These are phyloP conservation scores for Sphinx pinastri DNA, from an alignment of 2,888 invertebrate species.

Conservation along the genomic window DNA sequence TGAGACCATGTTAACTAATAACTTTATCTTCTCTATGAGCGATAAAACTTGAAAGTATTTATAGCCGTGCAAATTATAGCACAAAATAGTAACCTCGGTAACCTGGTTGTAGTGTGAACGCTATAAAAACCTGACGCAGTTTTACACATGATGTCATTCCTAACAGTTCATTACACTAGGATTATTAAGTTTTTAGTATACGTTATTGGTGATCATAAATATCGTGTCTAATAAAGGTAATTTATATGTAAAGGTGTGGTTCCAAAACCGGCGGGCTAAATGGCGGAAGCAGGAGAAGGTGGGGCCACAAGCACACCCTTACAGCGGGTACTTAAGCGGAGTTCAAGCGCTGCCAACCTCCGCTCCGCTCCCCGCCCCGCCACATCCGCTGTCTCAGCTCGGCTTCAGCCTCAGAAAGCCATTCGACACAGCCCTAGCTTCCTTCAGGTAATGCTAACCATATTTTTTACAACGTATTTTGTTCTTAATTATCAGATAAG, in stretches of 20 bases:
- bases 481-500: neutral
- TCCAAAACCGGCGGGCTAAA: conserved; percentile 96
- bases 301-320: conserved; percentile 95
- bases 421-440: conserved; percentile 87
- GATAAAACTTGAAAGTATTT: conserved; percentile 14
- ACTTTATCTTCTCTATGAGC: neutral
- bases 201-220: conserved; percentile 23
- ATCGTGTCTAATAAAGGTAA: conserved; percentile 27
- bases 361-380: conserved; percentile 88
- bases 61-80: conserved; percentile 11
- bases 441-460: conserved; percentile 84
- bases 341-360: conserved; percentile 85
- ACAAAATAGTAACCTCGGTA: conserved; percentile 4
- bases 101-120: neutral
- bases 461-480: conserved; percentile 7
- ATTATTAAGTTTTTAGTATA: conserved; percentile 23
- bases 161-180: conserved; percentile 18
- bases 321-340: conserved; percentile 91
- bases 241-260: conserved; percentile 89
- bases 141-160: conserved; percentile 19
- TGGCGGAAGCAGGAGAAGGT: conserved; percentile 97
- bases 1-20: conserved; percentile 4
- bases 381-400: conserved; percentile 89
- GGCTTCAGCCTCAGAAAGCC: conserved; percentile 90
- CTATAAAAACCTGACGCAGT: conserved; percentile 1